Percentiles rank a stretch among this genome's conserved stretches.
phyloP scores from a whole-genome alignment of 2,797 vertebrate genomes.

The Cyclopterus lumpus region DNA sequence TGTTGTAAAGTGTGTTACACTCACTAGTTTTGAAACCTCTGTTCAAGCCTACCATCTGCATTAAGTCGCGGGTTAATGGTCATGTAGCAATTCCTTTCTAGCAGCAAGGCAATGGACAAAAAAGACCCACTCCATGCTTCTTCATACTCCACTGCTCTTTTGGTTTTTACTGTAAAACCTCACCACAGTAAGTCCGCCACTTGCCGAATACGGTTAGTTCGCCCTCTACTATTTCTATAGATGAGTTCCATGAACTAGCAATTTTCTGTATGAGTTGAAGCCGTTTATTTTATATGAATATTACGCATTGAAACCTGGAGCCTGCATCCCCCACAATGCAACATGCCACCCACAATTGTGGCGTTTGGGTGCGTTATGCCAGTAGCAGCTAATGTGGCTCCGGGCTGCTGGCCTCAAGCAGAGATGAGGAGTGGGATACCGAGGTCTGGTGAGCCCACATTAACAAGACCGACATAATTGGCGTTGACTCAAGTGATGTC shows the following conservation, averaged over 20 bases:
- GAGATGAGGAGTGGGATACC: background rate
- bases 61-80: background rate
- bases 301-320: too few relatives aligned
- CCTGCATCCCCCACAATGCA: too few relatives aligned
- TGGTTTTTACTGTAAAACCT: background rate
- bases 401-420: background rate
- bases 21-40: background rate
- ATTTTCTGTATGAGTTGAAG: too few relatives aligned
- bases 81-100: too few relatives aligned
- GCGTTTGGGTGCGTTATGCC: background rate
- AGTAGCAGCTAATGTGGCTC: too few relatives aligned
- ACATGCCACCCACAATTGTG: background rate
- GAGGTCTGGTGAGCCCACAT: background rate
- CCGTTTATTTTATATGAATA: too few relatives aligned
- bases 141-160: background rate
- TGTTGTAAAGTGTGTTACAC: background rate
- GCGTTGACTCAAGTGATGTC: background rate
- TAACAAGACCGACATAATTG: background rate
- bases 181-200: too few relatives aligned
- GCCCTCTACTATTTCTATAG: background rate
- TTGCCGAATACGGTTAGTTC: background rate
- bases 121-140: too few relatives aligned
- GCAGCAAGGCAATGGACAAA: too few relatives aligned
- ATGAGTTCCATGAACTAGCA: too few relatives aligned
- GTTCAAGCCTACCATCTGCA: background rate